Evolutionary conservation across 2,888 invertebrate genomes (phyloP).

Genomic region (Rhimphoctona megacephalus): DNA sequence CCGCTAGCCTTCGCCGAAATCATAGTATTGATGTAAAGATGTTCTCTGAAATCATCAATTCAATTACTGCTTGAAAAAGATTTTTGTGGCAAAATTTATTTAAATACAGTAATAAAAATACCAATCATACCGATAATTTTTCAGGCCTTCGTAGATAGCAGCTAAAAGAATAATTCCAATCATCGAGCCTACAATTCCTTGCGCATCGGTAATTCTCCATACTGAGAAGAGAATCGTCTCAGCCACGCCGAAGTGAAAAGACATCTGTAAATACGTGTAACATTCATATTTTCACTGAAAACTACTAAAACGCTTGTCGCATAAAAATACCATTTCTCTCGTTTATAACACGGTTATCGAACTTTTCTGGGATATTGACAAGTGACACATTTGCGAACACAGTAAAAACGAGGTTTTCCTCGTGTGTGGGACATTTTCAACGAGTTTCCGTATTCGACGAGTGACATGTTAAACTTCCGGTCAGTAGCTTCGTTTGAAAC

Average conservation of each 20-base stretch:
- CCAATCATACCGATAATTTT: constrained; percentile 87
- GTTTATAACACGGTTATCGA: constrained; percentile 36
- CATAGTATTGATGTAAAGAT: constrained; percentile 70
- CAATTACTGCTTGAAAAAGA: neutral
- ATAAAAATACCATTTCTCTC: constrained; percentile 12
- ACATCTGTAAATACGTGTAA: constrained; percentile 83
- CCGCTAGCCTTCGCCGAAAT: constrained; percentile 2
- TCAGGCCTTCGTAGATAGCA: constrained; percentile 89
- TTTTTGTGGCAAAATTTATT: neutral
- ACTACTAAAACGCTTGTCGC: neutral
- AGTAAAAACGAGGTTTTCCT: constrained; percentile 25
- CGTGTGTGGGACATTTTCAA: constrained; percentile 43
- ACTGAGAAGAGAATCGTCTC: constrained; percentile 86
- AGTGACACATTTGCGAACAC: constrained; percentile 39
- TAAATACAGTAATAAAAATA: constrained; percentile 67
- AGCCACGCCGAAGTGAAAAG: constrained; percentile 85
- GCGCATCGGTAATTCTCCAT: constrained; percentile 85
- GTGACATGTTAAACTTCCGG: constrained; percentile 58
- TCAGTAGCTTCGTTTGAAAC: constrained; percentile 29
- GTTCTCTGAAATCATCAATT: constrained; percentile 73
- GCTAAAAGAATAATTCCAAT: constrained; percentile 88
- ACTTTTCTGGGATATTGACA: constrained; percentile 43
- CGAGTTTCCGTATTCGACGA: constrained; percentile 42
- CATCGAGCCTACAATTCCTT: constrained; percentile 87
- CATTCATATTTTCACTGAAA: constrained; percentile 20